Evolutionary conservation across 2,888 invertebrate genomes (phyloP), one percentile per base, ranked within the genome.

Genomic region (Aradus depressus): DNA sequence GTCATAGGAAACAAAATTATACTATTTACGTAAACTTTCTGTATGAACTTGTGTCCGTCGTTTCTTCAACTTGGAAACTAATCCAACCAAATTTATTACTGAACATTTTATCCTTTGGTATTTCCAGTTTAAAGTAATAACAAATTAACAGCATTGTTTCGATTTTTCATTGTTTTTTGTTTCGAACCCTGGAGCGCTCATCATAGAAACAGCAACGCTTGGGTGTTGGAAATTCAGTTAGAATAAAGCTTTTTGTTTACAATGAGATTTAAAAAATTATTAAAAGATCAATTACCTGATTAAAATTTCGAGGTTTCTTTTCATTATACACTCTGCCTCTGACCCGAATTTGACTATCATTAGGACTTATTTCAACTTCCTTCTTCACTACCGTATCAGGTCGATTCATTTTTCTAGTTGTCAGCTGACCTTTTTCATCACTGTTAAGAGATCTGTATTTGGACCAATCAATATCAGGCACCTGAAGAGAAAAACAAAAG

Each of bases 391-490:
- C 37, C 26, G 37, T 37, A 12, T 23, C 18, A n/a, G n/a, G n/a
- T 12, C 35, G 37, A 3, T 37, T 31, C 18, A 31, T 43, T 44
- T 35, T 51, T 22, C 44, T 44, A n/a, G 38, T 28, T n/a, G 39
- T 10, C 16, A 34, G 18, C 10, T 41, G 22, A 14, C 38, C 31
- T 32, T 51, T 50, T 10, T 3, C 22, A 34, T 38, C 37, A 10
- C 37, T 14, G 38, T 14, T 22, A 12, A 38, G 37, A 2, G 31
- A 42, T 35, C 80, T 78, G 66, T 85, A 89, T 56, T 79, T 77
- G 18, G 73, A 70, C 81, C 86, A 89, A 62, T 84, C 77, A 50
- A 88, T 79, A 37, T 71, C 70, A 14, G 84, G 84, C 37, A 79
- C 59, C 67, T 71, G 54, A 38, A 65, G 64, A 23, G 3, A 4